Base-by-base conservation (phyloP, 2,888 invertebrate genomes). In the Eurois occulta region DNA sequence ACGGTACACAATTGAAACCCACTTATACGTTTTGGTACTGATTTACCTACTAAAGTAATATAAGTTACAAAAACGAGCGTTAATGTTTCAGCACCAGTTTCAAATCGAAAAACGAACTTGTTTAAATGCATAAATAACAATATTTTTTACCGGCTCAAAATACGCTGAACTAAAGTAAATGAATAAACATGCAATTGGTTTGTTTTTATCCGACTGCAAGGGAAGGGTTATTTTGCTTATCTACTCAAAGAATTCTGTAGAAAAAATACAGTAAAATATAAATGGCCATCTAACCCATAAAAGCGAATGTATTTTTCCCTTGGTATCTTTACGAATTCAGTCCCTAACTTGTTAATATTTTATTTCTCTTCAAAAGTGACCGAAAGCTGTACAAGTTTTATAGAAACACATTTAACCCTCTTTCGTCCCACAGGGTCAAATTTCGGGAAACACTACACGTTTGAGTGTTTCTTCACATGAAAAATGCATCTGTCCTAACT, bases 401-500 rank as follows among this genome's bases (percentile, higher is more conserved):
- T 79, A 76, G 73, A 71, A 84, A 83, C 43, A 76, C 69, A 79
- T 71, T 74, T 74, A 83, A 86, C 83, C 86, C 80, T 75, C 64
- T 75, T 86, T 55, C 21, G 55, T 73, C 66, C 67, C 75, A 32
- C 1, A 46, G 77, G 86, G 60, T 74, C 48, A 48, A 72, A 77
- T 78, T 78, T 72, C 48, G 72, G 55, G 58, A 77, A 84, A 80
- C 52, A 70, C 72, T 62, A 75, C 71, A 65, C 67, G 75, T 86
- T 78, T 72, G 58, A 60, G 28, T 72, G 67, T 70, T 41, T 70
- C 58, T 70, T 69, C 66, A n/a, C 82, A 88, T 88, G 70, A 86
- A 88, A 88, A 79, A 87, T 88, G 83, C 72, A 87, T 77, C 55
- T 38, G 24, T 52, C 52, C 62, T 64, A 74, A 81, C 81, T 80